These are phyloP conservation scores for Labia minor DNA, from an alignment of 2,888 invertebrate genomes.

Conservation along the genomic window DNA sequence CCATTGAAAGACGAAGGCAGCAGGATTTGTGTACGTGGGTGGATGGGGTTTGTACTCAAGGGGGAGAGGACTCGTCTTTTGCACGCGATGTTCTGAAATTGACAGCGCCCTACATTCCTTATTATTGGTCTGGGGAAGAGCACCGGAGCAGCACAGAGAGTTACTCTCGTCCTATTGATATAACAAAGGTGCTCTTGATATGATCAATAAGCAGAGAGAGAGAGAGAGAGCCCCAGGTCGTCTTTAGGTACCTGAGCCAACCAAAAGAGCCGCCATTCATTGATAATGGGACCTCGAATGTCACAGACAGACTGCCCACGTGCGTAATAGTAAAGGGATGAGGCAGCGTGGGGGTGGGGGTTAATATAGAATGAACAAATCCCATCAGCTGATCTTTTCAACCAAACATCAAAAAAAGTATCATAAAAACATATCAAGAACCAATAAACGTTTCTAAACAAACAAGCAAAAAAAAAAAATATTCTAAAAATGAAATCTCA, in stretches of 20 bases:
- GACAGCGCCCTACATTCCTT: conserved; percentile 2
- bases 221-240: not conserved
- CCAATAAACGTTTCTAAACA: no score
- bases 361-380: no score
- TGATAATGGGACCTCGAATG: not conserved
- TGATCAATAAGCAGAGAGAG: not conserved
- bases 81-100: conserved; percentile 7
- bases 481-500: no score
- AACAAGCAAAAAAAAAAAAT: no score
- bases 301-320: not conserved
- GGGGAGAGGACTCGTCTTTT: not conserved
- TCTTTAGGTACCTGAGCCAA: not conserved
- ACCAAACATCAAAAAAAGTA: no score
- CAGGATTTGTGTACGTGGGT: not conserved
- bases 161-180: conserved; percentile 7
- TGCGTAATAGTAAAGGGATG: no score
- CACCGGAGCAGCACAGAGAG: not conserved
- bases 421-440: no score
- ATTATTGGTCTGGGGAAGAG: not conserved
- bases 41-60: not conserved
- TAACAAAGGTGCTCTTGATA: conserved; percentile 5
- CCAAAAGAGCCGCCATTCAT: conserved; percentile 7
- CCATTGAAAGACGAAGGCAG: not conserved
- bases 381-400: no score
- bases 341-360: no score